A percentile compares a stretch with the other conserved stretches of the same genome.
Conservation (phyloP, 2,888 invertebrate species). For the Caenorhabditis parvicauda region DNA sequence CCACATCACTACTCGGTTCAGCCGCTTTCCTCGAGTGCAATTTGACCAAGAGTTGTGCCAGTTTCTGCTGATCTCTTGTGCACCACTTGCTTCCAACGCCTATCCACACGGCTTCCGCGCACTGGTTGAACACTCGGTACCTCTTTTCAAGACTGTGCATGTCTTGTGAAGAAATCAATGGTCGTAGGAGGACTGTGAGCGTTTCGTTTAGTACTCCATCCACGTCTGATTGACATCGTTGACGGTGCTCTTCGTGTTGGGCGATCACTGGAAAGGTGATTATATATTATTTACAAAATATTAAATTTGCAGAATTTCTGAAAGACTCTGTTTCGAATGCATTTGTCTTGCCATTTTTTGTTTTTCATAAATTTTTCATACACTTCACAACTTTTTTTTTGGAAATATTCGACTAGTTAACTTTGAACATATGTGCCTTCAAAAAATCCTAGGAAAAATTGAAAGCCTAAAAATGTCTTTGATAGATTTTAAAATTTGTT, state of each 20-base stretch:
- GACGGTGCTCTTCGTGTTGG: conserved; percentile 25
- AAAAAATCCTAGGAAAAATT: too few species aligned
- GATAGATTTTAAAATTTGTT: too few species aligned
- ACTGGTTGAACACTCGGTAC: conserved; percentile 14
- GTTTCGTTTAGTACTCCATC: conserved; percentile 8
- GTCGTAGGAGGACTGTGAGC: conserved; percentile 53
- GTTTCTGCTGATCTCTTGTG: conserved; percentile 29
- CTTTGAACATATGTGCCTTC: too few species aligned
- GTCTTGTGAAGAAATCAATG: conserved; percentile 36
- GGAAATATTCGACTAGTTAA: too few species aligned
- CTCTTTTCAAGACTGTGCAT: conserved; percentile 4
- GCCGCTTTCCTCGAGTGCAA: conserved; percentile 74
- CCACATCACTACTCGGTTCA: conserved; percentile 66
- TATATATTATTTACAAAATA: too few species aligned
- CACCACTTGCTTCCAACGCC: conserved; percentile 17
- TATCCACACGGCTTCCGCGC: conserved; percentile 38
- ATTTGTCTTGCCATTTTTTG: too few species aligned
- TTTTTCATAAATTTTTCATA: too few species aligned
- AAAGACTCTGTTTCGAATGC: too few species aligned
- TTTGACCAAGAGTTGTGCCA: conserved; percentile 75
- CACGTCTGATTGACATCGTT: conserved; percentile 11
- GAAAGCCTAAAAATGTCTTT: too few species aligned
- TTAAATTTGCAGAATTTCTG: too few species aligned
- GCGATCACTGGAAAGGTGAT: too few species aligned
- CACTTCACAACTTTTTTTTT: too few species aligned